Evolutionary conservation across 2,113 vertebrate species (phyloP), one percentile per base, ranked within the genome.

Genomic region (Myxocyprinus asiaticus): DNA sequence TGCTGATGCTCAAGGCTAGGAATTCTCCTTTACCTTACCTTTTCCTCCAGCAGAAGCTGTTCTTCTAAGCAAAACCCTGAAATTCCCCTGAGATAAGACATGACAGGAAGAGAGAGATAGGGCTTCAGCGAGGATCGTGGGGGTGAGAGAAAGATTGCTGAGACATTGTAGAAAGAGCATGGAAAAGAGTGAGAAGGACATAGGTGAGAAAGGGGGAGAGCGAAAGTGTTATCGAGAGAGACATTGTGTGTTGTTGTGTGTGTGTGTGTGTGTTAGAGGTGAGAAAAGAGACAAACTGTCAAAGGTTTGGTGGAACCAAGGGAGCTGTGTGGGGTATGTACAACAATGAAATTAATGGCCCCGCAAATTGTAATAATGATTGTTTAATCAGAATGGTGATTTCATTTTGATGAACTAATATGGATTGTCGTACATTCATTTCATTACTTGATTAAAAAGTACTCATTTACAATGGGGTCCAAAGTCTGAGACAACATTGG

Each of bases 1-100:
- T 86, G 82, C 81, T 17, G 64, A 58, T 59, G 9, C 73, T 74
- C 7, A 75, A 82, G 84, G 78, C 73, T 66, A 79, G 67, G 77
- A 76, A 45, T 72, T 76, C 1, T 33, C 22, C 22, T 33, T 33
- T 33, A 33, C 22, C 22, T 33, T 33, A 33, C 3, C 1, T 33
- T 33, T 33, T 33, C 22, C 50, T 53, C 58, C 62, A 0, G 6
- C 69, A 47, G 22, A 33, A 33, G 22, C 22, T 33, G 22, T 33
- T 33, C 22, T 33, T 33, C 22, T 33, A 33, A 33, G 22, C 22
- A 33, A 71, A 71, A 45, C 9, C 42, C 69, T 72, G 55, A 44
- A 68, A 61, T 63, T 70, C 67, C 61, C 67, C n/a, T 50, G 61
- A 62, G 77, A 50, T 62, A 59, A 50, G 45, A 51, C 44, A 44